A percentile compares a stretch with the other conserved stretches of the same genome.
Conservation (phyloP, 2,797 vertebrate species). For the Tragelaphus oryx region DNA sequence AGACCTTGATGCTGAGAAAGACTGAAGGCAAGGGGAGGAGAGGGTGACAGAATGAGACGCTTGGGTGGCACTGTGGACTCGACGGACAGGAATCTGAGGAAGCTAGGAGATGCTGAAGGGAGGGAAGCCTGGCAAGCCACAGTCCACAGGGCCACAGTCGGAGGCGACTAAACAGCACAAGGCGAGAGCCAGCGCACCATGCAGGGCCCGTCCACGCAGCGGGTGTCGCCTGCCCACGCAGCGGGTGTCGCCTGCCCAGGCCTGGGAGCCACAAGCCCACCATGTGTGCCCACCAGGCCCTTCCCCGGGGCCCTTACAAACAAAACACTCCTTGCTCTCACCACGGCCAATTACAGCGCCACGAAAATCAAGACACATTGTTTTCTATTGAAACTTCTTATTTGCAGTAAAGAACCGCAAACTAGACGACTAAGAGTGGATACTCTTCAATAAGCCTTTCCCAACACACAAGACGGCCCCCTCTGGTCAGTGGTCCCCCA, state of each 20-base stretch:
- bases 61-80: not conserved
- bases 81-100: not conserved
- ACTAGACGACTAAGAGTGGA: conserved; percentile 30
- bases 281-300: accelerated
- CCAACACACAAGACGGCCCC: not conserved
- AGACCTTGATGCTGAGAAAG: not conserved
- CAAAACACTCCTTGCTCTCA: accelerated
- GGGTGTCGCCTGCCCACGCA: accelerated
- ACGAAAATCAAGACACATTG: not conserved
- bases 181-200: accelerated
- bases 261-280: accelerated
- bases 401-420: conserved; percentile 55
- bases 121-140: not conserved
- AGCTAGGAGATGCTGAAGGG: accelerated
- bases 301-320: accelerated
- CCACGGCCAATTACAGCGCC: not conserved
- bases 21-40: not conserved
- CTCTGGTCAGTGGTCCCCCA: not conserved
- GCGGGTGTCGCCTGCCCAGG: accelerated
- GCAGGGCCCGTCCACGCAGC: accelerated
- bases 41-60: not conserved
- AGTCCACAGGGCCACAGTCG: not conserved
- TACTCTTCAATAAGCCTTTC: not conserved
- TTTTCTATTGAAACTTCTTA: conserved; percentile 71
- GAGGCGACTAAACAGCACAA: accelerated